Evolutionary conservation across 2,797 vertebrate species (phyloP), one percentile per base, ranked within the genome.

Genomic region (Pantherophis vulpinus): DNA sequence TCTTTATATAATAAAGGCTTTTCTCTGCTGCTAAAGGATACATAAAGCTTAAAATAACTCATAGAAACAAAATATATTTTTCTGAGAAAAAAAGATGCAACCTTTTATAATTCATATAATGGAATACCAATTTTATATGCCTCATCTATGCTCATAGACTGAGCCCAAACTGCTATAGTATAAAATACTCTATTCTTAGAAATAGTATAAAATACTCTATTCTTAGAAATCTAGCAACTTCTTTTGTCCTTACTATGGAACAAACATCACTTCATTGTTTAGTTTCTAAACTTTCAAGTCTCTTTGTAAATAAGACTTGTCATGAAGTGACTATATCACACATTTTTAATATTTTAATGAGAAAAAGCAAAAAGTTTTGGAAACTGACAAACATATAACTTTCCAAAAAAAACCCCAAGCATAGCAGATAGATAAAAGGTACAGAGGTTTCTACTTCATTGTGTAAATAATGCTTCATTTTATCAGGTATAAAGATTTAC

Each of bases 11-110:
- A 94, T 61, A 94, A 94, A 94, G 37, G 51, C 5, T 66, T 83
- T 63, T 51, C 93, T 94, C 37, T n/a, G 92, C 88, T 32, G 61
- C 51, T 88, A 91, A 93, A 51, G 25, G 63, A 93, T 93, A 87
- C 16, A 61, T 94, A 56, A 94, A 94, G 29, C 29, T 55, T 90
- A 91, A 70, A 86, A 94, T 93, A 94, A 90, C 61, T 88, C 94
- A 93, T 61, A 42, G 12, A 91, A 37, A 0, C 91, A 42, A 94
- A 93, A 51, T 55, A 66, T 83, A 61, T 56, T 90, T 56, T 37
- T 94, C 37, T 27, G 59, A 70, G 70, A 58, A 95, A 91, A 90
- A 88, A 93, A 96, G 93, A 92, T 16, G 83, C 87, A 58, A 90
- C 83, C 91, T 58, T 13, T 91, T 59, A 90, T n/a, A 92, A 47